phyloP scores from a whole-genome alignment of 1,140 invertebrate species.

The Tachypleus tridentatus region DNA sequence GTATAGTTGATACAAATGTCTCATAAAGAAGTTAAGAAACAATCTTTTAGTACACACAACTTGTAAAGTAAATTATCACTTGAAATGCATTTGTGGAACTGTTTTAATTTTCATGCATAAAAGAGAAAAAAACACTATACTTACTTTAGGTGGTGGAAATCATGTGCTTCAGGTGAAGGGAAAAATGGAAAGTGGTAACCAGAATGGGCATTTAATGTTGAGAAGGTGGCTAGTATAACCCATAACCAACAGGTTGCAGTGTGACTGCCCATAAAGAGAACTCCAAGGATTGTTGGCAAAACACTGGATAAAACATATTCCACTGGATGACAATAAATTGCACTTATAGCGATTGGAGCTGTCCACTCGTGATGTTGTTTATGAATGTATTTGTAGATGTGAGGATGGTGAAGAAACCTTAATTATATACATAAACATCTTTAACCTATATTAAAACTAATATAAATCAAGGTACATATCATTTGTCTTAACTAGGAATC shows the following conservation, averaged over 20 bases:
- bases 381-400: conserved; percentile 33
- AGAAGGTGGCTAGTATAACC: conserved; percentile 30
- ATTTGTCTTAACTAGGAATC: no score
- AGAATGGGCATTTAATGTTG: conserved; percentile 33
- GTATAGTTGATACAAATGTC: no score
- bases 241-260: conserved; percentile 30
- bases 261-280: conserved; percentile 32
- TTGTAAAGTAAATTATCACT: no score
- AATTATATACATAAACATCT: conserved; percentile 5
- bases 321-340: conserved; percentile 35
- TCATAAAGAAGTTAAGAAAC: no score
- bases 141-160: conserved; percentile 32
- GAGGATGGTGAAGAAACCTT: conserved; percentile 33
- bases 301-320: conserved; percentile 34
- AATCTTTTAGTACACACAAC: no score
- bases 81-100: no score
- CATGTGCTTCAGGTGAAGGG: conserved; percentile 34
- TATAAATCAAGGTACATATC: no score
- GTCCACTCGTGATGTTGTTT: conserved; percentile 36
- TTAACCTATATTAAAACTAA: no score
- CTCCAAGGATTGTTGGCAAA: conserved; percentile 31
- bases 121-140: not conserved
- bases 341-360: conserved; percentile 32
- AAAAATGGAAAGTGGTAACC: conserved; percentile 36
- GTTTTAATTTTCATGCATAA: no score